Conservation (phyloP, 2,888 invertebrate species). For the Calliopum simillimum region DNA sequence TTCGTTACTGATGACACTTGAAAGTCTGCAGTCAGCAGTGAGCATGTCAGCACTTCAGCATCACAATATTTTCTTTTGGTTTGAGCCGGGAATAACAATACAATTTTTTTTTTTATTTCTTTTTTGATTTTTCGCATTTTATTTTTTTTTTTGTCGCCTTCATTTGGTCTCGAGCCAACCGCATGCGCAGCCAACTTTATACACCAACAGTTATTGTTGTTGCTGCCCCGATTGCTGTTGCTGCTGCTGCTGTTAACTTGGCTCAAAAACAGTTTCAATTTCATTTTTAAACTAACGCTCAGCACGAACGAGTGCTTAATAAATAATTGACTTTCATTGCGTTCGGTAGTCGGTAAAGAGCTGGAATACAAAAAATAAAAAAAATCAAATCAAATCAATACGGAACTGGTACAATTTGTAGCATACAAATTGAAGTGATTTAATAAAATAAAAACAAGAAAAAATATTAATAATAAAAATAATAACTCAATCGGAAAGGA, state of each 20-base stretch:
- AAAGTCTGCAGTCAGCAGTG: not conserved
- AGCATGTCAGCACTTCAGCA: not conserved
- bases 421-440: not conserved
- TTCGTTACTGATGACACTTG: not conserved
- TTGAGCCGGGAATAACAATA: slow-evolving; percentile 16
- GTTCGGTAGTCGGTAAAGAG: slow-evolving; percentile 51
- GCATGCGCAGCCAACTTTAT: not conserved
- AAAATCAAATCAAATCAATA: not conserved
- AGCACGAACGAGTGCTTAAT: slow-evolving; percentile 59
- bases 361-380: not conserved
- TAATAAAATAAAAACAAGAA: slow-evolving; percentile 25
- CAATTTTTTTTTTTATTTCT: not conserved
- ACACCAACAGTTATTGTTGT: not conserved
- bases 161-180: slow-evolving; percentile 12
- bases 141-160: slow-evolving; percentile 21
- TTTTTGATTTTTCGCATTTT: no score
- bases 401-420: not conserved
- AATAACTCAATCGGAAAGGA: slow-evolving; percentile 18
- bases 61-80: slow-evolving; percentile 19
- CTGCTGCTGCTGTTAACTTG: slow-evolving; percentile 19
- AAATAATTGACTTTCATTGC: slow-evolving; percentile 61
- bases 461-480: slow-evolving; percentile 14
- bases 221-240: no score
- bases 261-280: slow-evolving; percentile 56
- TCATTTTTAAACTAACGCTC: slow-evolving; percentile 64